Conservation (phyloP, 2,888 invertebrate genomes). For the Melinaea menophilus region DNA sequence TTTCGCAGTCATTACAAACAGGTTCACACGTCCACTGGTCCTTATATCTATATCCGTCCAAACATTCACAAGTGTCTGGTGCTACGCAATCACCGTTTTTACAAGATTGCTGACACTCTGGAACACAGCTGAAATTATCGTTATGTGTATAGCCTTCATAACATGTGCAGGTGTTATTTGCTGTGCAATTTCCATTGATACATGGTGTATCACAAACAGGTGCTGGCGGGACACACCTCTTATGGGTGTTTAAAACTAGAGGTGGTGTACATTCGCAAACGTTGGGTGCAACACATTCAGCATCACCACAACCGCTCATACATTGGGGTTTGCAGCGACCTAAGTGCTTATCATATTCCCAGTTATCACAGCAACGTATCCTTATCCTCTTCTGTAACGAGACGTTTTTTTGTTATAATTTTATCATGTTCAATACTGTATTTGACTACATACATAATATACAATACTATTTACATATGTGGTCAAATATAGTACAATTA, state of each 20-base stretch:
- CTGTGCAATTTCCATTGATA: slow-evolving; percentile 43
- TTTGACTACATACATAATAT: too few species aligned
- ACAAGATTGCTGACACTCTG: slow-evolving; percentile 41
- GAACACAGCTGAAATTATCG: slow-evolving; percentile 30
- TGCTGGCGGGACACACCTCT: slow-evolving; percentile 32
- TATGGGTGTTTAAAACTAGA: slow-evolving; percentile 26
- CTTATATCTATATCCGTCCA: slow-evolving; percentile 48
- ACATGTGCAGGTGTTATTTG: slow-evolving; percentile 53
- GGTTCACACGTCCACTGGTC: slow-evolving; percentile 31
- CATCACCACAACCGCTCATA: slow-evolving; percentile 44
- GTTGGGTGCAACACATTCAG: slow-evolving; percentile 46
- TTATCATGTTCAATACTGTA: too few species aligned
- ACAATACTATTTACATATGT: too few species aligned
- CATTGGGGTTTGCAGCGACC: slow-evolving; percentile 38
- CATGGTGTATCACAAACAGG: slow-evolving; percentile 63
- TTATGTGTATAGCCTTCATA: slow-evolving; percentile 37
- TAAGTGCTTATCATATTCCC: slow-evolving; percentile 13
- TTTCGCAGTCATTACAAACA: slow-evolving; percentile 30
- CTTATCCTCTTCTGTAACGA: neutral
- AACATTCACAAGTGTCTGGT: slow-evolving; percentile 57
- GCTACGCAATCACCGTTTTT: slow-evolving; percentile 54
- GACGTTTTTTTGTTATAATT: too few species aligned
- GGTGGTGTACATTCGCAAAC: slow-evolving; percentile 50
- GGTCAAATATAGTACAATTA: too few species aligned
- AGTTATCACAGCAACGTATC: slow-evolving; percentile 28